Evolutionary conservation across 1,140 invertebrate species (phyloP).

Genomic region (Meloidogyne exigua): DNA sequence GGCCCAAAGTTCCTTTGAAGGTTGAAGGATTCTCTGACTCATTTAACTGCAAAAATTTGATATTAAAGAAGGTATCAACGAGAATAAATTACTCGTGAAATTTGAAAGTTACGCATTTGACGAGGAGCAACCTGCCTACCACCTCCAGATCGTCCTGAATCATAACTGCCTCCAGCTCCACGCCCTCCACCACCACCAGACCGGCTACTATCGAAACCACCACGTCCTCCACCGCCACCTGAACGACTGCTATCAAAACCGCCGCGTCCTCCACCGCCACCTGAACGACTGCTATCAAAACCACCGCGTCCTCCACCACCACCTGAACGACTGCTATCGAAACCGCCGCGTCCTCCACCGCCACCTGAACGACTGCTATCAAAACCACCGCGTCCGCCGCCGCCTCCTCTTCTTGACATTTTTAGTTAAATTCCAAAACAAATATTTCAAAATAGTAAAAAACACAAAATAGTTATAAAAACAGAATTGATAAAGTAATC

Average conservation of each 20-base stretch:
- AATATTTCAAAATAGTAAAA: no score
- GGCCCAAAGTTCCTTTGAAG: neutral
- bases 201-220: neutral
- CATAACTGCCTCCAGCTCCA: slow-evolving; percentile 6
- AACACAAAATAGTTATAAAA: neutral
- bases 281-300: neutral
- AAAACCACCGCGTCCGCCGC: no score
- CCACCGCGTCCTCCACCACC: no score
- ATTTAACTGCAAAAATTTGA: neutral
- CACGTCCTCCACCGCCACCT: neutral
- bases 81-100: neutral
- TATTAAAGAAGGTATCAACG: neutral
- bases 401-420: no score
- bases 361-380: no score
- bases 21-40: neutral
- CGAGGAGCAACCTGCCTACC: neutral
- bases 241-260: neutral
- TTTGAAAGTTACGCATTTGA: neutral
- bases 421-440: no score
- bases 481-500: no score
- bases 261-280: neutral
- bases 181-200: neutral
- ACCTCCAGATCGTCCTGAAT: neutral
- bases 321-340: no score
- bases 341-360: no score